These are phyloP conservation scores for Drosophila paucipuncta DNA, from an alignment of 2,888 invertebrate genomes.

Conservation along the genomic window DNA sequence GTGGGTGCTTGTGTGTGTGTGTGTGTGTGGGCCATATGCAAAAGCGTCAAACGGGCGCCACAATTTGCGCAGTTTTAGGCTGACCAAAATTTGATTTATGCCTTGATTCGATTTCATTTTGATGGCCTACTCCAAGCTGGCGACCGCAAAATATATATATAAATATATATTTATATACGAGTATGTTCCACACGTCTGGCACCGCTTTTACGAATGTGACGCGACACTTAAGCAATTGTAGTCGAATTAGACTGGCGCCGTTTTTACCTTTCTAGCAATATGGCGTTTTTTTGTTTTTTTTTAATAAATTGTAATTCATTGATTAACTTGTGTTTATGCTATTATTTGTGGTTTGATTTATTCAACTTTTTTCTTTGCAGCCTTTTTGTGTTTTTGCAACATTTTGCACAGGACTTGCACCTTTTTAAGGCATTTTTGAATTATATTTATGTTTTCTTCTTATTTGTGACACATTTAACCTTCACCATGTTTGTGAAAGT, in stretches of 20 bases:
- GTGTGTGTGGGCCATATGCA: slow-evolving; percentile 58
- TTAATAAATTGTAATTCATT: not conserved
- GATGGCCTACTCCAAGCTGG: slow-evolving; percentile 9
- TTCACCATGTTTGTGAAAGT: slow-evolving; percentile 35
- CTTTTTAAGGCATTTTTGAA: slow-evolving; percentile 32
- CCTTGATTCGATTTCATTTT: slow-evolving; percentile 47
- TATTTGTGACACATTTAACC: slow-evolving; percentile 41
- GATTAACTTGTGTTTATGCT: not conserved
- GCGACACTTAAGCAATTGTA: not conserved
- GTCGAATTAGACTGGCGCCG: not conserved
- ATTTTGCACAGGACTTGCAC: slow-evolving; percentile 18
- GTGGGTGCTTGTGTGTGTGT: slow-evolving; percentile 28
- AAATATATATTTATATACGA: not conserved
- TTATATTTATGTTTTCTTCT: slow-evolving; percentile 10
- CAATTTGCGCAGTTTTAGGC: slow-evolving; percentile 72
- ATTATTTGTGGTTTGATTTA: not conserved
- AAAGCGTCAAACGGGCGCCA: slow-evolving; percentile 63
- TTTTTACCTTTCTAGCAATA: slow-evolving; percentile 15
- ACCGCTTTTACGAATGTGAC: not conserved
- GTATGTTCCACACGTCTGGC: not conserved
- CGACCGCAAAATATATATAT: slow-evolving; percentile 5
- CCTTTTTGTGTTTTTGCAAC: not conserved
- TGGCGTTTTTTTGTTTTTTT: not conserved
- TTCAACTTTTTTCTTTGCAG: slow-evolving; percentile 17
- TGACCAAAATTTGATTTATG: slow-evolving; percentile 70